Conservation (phyloP, 30 jellyfish, hydroid and myxozoan genomes). For the Clytia hemisphaerica region DNA sequence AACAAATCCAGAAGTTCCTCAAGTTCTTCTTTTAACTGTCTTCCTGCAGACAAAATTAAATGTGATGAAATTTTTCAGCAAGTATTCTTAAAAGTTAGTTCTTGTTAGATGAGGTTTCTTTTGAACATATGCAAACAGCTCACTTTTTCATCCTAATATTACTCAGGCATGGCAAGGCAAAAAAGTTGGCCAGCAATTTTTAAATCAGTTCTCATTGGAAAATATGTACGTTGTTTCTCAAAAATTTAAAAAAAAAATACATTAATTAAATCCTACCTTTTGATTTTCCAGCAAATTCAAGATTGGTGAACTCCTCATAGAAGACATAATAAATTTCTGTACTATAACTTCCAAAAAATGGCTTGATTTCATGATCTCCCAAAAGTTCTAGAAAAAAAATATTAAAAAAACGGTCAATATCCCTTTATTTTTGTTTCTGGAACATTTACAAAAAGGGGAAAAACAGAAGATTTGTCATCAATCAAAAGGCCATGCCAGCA, state of each 20-base stretch:
- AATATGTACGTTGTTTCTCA: background rate
- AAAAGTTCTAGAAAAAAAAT: slow-evolving; percentile 46
- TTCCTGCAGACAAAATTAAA: slow-evolving; percentile 35
- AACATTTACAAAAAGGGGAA: background rate
- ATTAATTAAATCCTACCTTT: slow-evolving; percentile 44
- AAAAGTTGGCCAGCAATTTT: background rate
- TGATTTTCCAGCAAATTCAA: slow-evolving; percentile 56
- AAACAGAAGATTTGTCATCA: too few relatives aligned
- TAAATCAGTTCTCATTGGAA: background rate
- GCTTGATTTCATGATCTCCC: slow-evolving; percentile 50
- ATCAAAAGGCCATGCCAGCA: too few relatives aligned
- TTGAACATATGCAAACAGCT: background rate
- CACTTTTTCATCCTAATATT: too few relatives aligned
- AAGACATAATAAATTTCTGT: slow-evolving; percentile 71
- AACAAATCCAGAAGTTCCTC: slow-evolving; percentile 57
- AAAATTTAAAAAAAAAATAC: background rate
- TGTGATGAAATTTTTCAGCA: background rate
- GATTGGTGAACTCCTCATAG: slow-evolving; percentile 74
- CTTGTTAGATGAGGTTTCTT: background rate
- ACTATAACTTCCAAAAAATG: slow-evolving; percentile 49
- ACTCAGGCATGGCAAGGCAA: too few relatives aligned
- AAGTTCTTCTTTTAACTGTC: slow-evolving; percentile 63
- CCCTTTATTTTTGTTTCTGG: background rate
- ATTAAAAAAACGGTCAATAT: background rate
- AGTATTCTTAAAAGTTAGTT: background rate